A percentile compares a stretch with the other conserved stretches of the same genome.
Evolutionary conservation across 2,113 vertebrate genomes (phyloP).

Genomic region (Picathartes gymnocephalus): DNA sequence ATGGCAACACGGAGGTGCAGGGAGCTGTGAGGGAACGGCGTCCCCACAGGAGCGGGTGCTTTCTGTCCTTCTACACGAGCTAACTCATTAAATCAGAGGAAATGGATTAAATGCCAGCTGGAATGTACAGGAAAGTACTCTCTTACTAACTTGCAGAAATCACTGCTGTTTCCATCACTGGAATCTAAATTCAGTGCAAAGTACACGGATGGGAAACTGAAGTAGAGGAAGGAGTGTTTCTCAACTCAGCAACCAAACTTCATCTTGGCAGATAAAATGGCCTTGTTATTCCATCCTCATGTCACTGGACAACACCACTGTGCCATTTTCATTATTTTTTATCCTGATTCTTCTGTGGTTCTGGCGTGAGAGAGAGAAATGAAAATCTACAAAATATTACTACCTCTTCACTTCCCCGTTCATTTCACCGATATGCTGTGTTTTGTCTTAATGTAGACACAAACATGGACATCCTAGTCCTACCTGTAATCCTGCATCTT

Average conservation of each 20-base stretch:
- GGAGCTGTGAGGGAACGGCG: fast-evolving
- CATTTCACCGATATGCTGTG: neutral
- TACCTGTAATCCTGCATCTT: neutral
- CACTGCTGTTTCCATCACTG: neutral
- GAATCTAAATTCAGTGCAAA: neutral
- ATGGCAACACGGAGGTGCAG: fast-evolving
- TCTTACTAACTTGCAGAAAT: neutral
- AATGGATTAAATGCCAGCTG: neutral
- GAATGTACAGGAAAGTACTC: neutral
- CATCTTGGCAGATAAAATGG: neutral
- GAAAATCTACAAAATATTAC: neutral
- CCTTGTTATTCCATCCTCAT: neutral
- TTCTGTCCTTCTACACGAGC: neutral
- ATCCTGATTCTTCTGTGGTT: neutral
- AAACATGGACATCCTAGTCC: neutral
- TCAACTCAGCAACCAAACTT: neutral
- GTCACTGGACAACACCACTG: neutral
- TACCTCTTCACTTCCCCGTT: neutral
- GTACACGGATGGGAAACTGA: neutral
- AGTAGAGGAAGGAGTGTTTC: neutral
- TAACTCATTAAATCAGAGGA: neutral
- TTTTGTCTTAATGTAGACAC: neutral
- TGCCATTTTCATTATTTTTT: neutral
- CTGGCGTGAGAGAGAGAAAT: neutral
- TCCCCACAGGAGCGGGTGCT: neutral